Conservation (phyloP, 2,888 invertebrate species). For the Gymnoscelis rufifasciata region DNA sequence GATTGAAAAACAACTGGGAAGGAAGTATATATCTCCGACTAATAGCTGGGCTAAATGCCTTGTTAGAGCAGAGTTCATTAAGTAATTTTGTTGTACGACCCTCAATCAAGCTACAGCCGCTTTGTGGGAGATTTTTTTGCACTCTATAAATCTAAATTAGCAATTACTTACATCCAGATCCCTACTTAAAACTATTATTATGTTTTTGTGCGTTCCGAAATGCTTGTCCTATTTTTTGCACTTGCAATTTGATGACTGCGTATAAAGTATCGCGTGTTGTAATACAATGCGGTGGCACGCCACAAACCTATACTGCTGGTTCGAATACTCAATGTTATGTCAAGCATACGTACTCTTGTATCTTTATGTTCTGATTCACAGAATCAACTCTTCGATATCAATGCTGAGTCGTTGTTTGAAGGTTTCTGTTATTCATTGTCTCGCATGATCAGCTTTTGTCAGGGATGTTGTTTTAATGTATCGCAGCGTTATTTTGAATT, state of each 20-base stretch:
- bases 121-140: conserved; percentile 18
- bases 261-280: conserved; percentile 34
- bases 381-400: conserved; percentile 19
- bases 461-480: background rate
- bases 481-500: too few relatives aligned
- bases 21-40: conserved; percentile 1
- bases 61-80: conserved; percentile 10
- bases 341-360: conserved; percentile 19
- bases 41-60: conserved; percentile 6
- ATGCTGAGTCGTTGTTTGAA: conserved; percentile 19
- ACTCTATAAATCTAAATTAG: conserved; percentile 11
- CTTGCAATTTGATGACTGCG: conserved; percentile 30
- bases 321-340: conserved; percentile 28
- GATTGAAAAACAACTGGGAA: conserved; percentile 1
- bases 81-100: conserved; percentile 17
- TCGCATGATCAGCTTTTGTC: conserved; percentile 11
- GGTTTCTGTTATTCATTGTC: conserved; percentile 10
- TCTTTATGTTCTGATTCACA: conserved; percentile 25
- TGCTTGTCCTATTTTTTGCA: conserved; percentile 32
- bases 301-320: conserved; percentile 29
- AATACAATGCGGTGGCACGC: conserved; percentile 27
- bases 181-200: conserved; percentile 18
- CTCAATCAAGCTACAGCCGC: conserved; percentile 9
- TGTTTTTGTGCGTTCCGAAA: conserved; percentile 28
- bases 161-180: conserved; percentile 21